Evolutionary conservation across 1,140 invertebrate species (phyloP).

Genomic region (Cecropterus lyciades): DNA sequence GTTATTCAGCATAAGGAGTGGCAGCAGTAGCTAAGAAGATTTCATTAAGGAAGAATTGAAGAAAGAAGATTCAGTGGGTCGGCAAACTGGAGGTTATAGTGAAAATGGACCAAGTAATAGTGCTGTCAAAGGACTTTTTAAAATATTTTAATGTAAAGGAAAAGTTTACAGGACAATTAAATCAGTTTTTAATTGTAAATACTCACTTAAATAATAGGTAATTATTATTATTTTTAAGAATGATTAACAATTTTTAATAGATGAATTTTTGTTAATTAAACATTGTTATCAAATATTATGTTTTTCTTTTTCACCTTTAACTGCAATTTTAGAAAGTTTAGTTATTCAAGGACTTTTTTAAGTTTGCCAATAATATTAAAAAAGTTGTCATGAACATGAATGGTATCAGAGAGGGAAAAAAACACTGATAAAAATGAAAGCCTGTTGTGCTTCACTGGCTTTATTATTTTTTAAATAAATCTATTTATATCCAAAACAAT

Average conservation of each 20-base stretch:
- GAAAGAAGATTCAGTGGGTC: constrained; percentile 1
- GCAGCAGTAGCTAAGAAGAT: constrained; percentile 37
- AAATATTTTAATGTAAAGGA: constrained; percentile 10
- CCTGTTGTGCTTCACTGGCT: too few species aligned
- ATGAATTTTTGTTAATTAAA: constrained; percentile 19
- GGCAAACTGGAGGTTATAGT: constrained; percentile 22
- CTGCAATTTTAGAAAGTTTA: too few species aligned
- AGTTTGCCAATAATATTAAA: too few species aligned
- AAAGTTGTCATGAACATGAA: too few species aligned
- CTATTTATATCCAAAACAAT: too few species aligned
- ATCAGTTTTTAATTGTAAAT: constrained; percentile 19
- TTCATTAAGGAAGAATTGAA: not conserved
- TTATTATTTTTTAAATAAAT: too few species aligned
- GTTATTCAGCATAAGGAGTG: constrained; percentile 53
- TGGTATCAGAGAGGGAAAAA: too few species aligned
- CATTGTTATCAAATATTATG: constrained; percentile 1
- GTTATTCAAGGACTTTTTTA: too few species aligned
- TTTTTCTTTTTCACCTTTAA: too few species aligned
- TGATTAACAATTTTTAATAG: constrained; percentile 4
- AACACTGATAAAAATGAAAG: too few species aligned
- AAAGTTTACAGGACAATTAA: constrained; percentile 4
- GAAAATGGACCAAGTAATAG: constrained; percentile 19
- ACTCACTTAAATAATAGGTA: constrained; percentile 6
- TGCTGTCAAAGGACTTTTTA: constrained; percentile 19
- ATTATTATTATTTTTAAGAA: constrained; percentile 14